Evolutionary conservation across 1,140 invertebrate species (phyloP).

Genomic region (Aradophagus sp.): DNA sequence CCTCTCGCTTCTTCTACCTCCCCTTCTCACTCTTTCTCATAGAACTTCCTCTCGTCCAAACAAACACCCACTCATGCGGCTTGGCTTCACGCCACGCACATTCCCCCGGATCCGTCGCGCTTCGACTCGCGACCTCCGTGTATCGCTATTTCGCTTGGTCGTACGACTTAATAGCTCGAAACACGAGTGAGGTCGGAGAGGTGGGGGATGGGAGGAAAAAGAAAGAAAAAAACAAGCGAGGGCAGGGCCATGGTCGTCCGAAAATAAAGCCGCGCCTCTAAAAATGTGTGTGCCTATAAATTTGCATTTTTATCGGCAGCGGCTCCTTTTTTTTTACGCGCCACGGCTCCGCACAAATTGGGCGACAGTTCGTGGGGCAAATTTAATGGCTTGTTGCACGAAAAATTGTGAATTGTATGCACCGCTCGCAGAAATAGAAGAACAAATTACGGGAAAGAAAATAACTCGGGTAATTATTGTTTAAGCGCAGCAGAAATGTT

Average conservation of each 20-base stretch:
- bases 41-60: constrained; percentile 55
- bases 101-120: constrained; percentile 14
- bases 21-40: too few species aligned
- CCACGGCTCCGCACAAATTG: constrained; percentile 12
- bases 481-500: too few species aligned
- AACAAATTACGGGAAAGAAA: too few species aligned
- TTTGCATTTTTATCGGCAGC: constrained; percentile 27
- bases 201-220: too few species aligned
- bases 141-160: constrained; percentile 45
- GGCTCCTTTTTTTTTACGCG: constrained; percentile 1
- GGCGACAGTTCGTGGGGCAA: constrained; percentile 1
- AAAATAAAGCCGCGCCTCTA: constrained; percentile 65
- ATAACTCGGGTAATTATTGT: too few species aligned
- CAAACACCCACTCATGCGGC: constrained; percentile 52
- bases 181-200: constrained; percentile 42
- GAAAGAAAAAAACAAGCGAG: too few species aligned
- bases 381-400: not conserved
- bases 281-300: constrained; percentile 54
- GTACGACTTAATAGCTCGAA: constrained; percentile 16
- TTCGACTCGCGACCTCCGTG: constrained; percentile 5
- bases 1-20: too few species aligned
- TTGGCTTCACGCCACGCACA: constrained; percentile 28
- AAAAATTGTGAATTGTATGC: not conserved
- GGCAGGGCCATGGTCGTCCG: constrained; percentile 71
- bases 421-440: too few species aligned